phyloP scores from a whole-genome alignment of 2,888 invertebrate genomes.

The Volucella inflata region DNA sequence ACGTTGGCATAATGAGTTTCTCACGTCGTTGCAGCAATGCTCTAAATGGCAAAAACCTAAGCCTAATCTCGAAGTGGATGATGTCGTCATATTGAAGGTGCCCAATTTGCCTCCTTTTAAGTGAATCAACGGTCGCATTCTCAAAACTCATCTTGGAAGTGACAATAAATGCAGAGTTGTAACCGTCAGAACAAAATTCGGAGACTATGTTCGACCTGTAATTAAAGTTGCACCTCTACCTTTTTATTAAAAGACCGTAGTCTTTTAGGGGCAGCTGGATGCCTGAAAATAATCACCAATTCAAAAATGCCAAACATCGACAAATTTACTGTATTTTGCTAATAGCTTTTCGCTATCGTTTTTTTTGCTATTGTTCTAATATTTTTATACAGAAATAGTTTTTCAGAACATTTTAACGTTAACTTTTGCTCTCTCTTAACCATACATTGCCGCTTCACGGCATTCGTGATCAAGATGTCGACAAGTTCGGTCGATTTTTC shows the following conservation, averaged over 20 bases:
- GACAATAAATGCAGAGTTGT: conserved; percentile 30
- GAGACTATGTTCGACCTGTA: conserved; percentile 23
- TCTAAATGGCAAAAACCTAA: conserved; percentile 28
- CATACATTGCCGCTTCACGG: no score
- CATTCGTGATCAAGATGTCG: no score
- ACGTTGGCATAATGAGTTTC: conserved; percentile 34
- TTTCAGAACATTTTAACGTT: no score
- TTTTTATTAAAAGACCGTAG: conserved; percentile 22
- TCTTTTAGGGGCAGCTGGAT: conserved; percentile 2
- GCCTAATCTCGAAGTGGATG: conserved; percentile 13
- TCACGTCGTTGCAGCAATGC: conserved; percentile 28
- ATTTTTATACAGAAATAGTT: no score
- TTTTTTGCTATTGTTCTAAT: no score
- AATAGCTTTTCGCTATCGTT: no score
- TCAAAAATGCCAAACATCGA: no score
- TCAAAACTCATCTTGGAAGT: not conserved
- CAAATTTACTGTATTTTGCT: no score
- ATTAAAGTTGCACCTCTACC: conserved; percentile 28
- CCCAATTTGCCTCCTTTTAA: conserved; percentile 38
- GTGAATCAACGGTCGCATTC: conserved; percentile 36
- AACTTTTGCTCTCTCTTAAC: no score
- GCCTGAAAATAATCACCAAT: no score
- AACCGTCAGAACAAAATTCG: not conserved
- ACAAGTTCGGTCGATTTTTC: no score
- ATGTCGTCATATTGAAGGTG: conserved; percentile 41